A percentile compares a stretch with the other conserved stretches of the same genome.
Evolutionary conservation across 2,888 invertebrate genomes (phyloP).

Genomic region (Iselma pallidipennis): DNA sequence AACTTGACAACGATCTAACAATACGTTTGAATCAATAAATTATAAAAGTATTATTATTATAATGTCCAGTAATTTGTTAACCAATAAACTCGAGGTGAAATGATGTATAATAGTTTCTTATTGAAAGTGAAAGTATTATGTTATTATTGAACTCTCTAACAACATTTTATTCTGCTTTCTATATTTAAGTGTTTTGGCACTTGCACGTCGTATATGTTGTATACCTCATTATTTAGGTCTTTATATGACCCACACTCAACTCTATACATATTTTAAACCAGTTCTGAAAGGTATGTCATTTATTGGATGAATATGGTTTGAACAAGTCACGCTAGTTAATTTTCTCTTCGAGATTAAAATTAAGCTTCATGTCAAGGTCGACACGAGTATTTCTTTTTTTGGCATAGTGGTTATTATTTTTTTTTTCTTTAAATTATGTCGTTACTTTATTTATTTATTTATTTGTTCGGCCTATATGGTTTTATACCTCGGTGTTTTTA

Average conservation of each 20-base stretch:
- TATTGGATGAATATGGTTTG: background rate
- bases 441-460: no score
- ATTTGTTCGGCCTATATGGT: background rate
- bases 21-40: no score
- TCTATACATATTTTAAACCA: background rate
- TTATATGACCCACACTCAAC: background rate
- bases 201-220: no score
- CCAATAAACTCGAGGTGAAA: no score
- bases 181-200: background rate
- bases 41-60: no score
- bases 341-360: background rate
- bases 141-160: background rate
- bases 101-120: background rate
- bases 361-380: conserved; percentile 16
- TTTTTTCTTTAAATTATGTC: background rate
- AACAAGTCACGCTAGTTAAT: background rate
- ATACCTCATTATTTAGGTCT: background rate
- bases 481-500: background rate
- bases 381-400: background rate
- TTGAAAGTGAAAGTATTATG: background rate
- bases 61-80: background rate
- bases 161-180: background rate
- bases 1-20: no score
- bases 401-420: background rate
- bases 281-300: background rate